Evolutionary conservation across 30 jellyfish, hydroid and myxozoan species (phyloP).

Genomic region (Cassiopea andromeda): DNA sequence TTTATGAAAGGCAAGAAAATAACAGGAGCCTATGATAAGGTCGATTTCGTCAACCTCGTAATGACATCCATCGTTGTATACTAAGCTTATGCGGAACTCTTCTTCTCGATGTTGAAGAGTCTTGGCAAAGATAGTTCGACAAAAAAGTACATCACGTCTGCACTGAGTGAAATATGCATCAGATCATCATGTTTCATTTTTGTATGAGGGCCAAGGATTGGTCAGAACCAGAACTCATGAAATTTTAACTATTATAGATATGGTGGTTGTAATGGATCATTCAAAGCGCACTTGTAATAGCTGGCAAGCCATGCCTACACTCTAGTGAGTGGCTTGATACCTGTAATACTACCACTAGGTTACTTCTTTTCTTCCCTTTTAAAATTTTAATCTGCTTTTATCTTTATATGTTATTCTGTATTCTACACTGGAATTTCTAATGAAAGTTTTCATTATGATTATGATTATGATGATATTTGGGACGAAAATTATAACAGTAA

Average conservation of each 20-base stretch:
- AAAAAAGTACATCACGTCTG: neutral
- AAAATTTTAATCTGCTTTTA: too few relatives aligned
- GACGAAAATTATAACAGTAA: too few relatives aligned
- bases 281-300: neutral
- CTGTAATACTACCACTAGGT: too few relatives aligned
- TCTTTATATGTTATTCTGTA: too few relatives aligned
- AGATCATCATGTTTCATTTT: too few relatives aligned
- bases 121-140: neutral
- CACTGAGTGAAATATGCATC: too few relatives aligned
- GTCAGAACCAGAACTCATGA: too few relatives aligned
- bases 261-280: neutral
- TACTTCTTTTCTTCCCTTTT: too few relatives aligned
- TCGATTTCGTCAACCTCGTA: neutral
- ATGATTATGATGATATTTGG: too few relatives aligned
- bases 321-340: constrained; percentile 6
- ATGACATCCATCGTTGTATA: constrained; percentile 18
- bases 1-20: neutral
- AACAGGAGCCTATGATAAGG: neutral
- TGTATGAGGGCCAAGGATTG: too few relatives aligned
- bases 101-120: neutral
- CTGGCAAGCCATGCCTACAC: constrained; percentile 17
- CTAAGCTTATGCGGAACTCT: neutral
- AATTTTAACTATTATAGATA: neutral
- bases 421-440: too few relatives aligned
- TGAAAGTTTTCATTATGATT: too few relatives aligned